Conservation (phyloP, 2,888 invertebrate genomes). For the Melitaea athalia region DNA sequence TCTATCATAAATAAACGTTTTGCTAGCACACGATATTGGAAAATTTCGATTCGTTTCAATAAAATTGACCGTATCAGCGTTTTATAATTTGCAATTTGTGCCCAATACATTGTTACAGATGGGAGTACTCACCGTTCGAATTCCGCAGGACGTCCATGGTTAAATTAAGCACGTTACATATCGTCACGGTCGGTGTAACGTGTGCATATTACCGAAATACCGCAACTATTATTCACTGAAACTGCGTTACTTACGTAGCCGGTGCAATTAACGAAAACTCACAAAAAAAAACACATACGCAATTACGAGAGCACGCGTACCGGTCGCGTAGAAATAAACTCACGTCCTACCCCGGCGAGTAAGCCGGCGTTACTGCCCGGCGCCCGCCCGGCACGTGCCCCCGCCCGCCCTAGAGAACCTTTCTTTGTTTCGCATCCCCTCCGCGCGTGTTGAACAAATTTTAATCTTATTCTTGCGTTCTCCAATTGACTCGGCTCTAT, state of each 20-base stretch:
- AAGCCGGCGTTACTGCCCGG: conserved; percentile 64
- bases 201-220: conserved; percentile 41
- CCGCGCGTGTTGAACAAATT: conserved; percentile 63
- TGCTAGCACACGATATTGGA: conserved; percentile 11
- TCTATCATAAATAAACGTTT: conserved; percentile 15
- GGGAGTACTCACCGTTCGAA: conserved; percentile 42
- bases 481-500: conserved; percentile 59
- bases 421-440: conserved; percentile 78
- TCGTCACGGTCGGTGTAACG: conserved; percentile 7
- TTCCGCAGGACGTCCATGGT: conserved; percentile 38
- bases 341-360: conserved; percentile 56
- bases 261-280: conserved; percentile 28
- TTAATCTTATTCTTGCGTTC: conserved; percentile 64
- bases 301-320: conserved; percentile 37
- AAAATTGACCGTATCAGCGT: conserved; percentile 33
- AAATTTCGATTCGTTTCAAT: conserved; percentile 23
- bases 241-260: conserved; percentile 30
- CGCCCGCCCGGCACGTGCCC: conserved; percentile 61
- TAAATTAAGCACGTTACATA: conserved; percentile 33
- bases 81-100: conserved; percentile 38
- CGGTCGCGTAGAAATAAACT: conserved; percentile 37
- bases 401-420: conserved; percentile 72
- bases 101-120: conserved; percentile 38
- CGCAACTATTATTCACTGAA: conserved; percentile 44
- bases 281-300: conserved; percentile 54